Conservation (phyloP, 2,113 vertebrate genomes). For the Otocyon megalotis region DNA sequence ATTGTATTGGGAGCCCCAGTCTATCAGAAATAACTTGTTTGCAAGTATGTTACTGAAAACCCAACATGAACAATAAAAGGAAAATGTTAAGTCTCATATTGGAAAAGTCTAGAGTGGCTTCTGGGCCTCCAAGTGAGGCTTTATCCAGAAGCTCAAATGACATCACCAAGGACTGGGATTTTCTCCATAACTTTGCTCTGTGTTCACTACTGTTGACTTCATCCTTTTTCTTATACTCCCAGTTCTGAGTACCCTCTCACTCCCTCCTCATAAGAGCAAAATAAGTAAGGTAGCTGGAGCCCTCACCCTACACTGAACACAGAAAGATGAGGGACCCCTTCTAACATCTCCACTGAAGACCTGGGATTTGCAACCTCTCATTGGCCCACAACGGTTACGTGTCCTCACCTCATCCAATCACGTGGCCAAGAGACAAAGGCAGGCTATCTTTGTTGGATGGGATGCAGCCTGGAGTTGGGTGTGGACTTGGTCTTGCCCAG, state of each 20-base stretch:
- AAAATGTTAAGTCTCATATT: background rate
- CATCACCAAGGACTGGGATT: background rate
- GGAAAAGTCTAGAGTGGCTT: background rate
- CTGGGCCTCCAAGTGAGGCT: background rate
- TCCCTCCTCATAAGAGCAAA: background rate
- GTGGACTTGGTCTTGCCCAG: background rate
- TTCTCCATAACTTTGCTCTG: background rate
- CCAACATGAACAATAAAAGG: background rate
- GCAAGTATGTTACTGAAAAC: background rate
- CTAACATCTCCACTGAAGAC: background rate
- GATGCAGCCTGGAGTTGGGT: background rate
- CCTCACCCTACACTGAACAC: background rate
- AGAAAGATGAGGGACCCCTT: background rate
- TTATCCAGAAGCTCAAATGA: background rate
- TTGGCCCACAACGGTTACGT: background rate
- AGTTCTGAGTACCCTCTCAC: rapidly evolving
- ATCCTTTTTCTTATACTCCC: background rate
- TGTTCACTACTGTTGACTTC: background rate
- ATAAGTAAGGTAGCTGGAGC: background rate
- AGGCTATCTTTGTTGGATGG: background rate
- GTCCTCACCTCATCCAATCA: background rate
- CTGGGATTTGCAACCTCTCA: background rate
- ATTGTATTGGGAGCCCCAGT: background rate
- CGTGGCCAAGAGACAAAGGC: background rate
- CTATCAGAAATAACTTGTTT: background rate